phyloP scores from a whole-genome alignment of 2,113 vertebrate species.

The Gymnobelideus leadbeateri region DNA sequence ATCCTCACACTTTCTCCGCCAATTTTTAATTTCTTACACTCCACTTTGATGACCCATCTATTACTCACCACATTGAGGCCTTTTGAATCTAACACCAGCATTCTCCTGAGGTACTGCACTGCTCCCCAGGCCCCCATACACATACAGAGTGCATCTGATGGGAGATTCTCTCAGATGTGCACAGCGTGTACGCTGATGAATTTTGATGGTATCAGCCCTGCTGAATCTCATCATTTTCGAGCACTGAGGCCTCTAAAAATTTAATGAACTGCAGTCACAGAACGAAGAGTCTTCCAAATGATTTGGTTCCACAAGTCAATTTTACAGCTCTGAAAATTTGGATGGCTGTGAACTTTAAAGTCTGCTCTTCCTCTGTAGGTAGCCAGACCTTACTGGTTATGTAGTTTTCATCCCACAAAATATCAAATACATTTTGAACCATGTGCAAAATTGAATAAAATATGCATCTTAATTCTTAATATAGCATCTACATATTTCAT shows the following conservation, averaged over 20 bases:
- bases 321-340: conserved; percentile 1
- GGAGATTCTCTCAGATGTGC: background rate
- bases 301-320: background rate
- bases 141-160: background rate
- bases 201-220: background rate
- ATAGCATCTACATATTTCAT: background rate
- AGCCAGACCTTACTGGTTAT: background rate
- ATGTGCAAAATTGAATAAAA: conserved; percentile 14
- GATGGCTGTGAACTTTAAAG: background rate
- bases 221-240: conserved; percentile 19
- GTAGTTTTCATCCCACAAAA: background rate
- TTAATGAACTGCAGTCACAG: conserved; percentile 28
- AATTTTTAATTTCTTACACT: background rate
- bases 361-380: background rate
- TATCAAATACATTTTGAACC: background rate
- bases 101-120: rapidly evolving
- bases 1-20: background rate
- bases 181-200: background rate
- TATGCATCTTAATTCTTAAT: conserved; percentile 14
- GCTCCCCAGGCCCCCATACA: background rate
- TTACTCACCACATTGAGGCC: background rate
- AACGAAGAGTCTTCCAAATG: conserved; percentile 32
- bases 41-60: background rate
- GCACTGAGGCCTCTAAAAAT: background rate
- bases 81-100: background rate